Evolutionary conservation across 2,888 invertebrate species (phyloP).

Genomic region (Monopis laevigella): DNA sequence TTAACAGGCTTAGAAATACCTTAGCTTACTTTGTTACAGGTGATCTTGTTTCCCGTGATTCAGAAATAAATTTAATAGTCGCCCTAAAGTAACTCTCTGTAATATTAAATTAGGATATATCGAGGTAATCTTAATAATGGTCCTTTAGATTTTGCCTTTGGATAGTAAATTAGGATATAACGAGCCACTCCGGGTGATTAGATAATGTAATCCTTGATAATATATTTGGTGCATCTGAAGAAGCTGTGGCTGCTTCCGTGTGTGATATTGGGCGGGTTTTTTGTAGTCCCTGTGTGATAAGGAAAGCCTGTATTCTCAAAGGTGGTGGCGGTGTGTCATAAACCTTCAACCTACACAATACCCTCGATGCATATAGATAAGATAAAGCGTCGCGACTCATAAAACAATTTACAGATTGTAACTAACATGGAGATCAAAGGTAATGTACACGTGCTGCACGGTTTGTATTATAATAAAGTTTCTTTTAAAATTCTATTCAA

Average conservation of each 20-base stretch:
- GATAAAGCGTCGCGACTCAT: not conserved
- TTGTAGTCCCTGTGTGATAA: constrained; percentile 7
- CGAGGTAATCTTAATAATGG: no score
- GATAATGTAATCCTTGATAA: constrained; percentile 9
- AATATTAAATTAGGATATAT: no score
- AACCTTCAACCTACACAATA: constrained; percentile 2
- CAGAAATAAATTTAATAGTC: no score
- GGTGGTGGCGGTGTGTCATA: constrained; percentile 1
- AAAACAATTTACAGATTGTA: not conserved
- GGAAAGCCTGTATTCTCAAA: constrained; percentile 3
- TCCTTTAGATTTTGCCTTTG: no score
- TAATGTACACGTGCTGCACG: no score
- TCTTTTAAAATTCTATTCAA: no score
- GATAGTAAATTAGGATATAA: no score
- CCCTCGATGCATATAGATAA: constrained; percentile 2
- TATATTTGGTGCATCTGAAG: not conserved
- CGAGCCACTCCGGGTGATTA: no score
- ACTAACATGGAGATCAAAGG: constrained; percentile 2
- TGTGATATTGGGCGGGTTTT: constrained; percentile 1
- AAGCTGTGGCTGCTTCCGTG: constrained; percentile 5
- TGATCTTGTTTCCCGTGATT: no score
- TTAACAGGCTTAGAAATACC: constrained; percentile 6
- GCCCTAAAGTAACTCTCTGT: no score
- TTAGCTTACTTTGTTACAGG: no score
- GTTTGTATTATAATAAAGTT: no score